Conservation (phyloP, 37 sponge, comb jelly and placozoan species). For the Amphimedon queenslandica region DNA sequence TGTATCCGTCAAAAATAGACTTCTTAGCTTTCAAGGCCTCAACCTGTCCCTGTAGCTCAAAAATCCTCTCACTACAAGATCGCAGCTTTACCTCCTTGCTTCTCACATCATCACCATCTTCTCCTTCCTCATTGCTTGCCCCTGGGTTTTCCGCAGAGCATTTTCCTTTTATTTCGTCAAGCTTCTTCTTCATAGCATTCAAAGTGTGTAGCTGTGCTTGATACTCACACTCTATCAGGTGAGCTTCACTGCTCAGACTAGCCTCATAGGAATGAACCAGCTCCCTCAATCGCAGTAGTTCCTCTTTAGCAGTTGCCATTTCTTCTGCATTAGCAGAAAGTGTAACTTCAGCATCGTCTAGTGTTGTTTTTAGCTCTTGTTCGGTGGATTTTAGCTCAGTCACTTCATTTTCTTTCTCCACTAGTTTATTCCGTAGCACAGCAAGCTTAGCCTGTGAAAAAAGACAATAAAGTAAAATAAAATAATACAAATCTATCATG, state of each 20-base stretch:
- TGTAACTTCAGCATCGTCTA: not conserved
- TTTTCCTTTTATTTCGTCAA: not conserved
- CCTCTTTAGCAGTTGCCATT: too few relatives aligned
- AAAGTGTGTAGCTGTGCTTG: too few relatives aligned
- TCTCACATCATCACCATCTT: not conserved
- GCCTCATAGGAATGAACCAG: too few relatives aligned
- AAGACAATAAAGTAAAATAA: not conserved
- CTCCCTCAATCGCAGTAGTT: too few relatives aligned
- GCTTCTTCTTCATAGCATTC: not conserved
- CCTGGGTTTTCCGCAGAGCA: too few relatives aligned
- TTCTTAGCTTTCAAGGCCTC: constrained; percentile 36
- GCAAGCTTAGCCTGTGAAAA: constrained; percentile 2
- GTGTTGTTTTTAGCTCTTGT: not conserved
- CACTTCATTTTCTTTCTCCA: not conserved
- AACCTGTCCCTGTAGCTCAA: constrained; percentile 41
- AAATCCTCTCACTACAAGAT: too few relatives aligned
- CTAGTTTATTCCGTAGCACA: not conserved
- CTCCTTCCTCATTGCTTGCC: not conserved
- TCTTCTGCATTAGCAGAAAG: too few relatives aligned
- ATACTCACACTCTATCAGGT: too few relatives aligned
- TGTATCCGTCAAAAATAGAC: constrained; percentile 7
- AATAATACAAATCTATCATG: not conserved
- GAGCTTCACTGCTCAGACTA: too few relatives aligned
- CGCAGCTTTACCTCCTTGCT: not conserved
- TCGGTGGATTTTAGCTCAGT: not conserved